Evolutionary conservation across 2,888 invertebrate species (phyloP), one percentile per base, ranked within the genome.

Genomic region (Orgyia antiqua): DNA sequence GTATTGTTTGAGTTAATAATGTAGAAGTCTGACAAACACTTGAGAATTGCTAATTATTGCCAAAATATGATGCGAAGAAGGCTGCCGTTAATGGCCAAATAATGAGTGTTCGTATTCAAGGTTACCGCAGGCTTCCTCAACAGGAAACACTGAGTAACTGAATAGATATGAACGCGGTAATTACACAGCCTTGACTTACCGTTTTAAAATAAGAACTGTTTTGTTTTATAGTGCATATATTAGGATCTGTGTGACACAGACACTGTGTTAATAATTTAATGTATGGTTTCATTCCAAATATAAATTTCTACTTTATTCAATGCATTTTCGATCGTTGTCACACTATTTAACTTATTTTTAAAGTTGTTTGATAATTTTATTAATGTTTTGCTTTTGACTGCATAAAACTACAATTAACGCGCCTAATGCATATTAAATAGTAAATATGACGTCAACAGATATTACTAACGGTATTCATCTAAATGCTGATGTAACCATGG

Each of bases 101-200:
- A 80, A 80, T 75, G 78, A 82, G 66, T 68, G 71, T 70, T 71
- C 68, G 61, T 51, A 58, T 60, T 63, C 82, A 84, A 84, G 84
- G 84, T 71, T 72, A 36, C 45, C 51, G 49, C 65, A 59, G 59
- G 61, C 68, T 68, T 79, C 58, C 73, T 75, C 70, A 58, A 51
- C 82, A 84, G 84, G 83, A 86, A 84, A 77, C 76, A 53, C 58
- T 61, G 60, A 66, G 64, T 67, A 70, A 71, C 76, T 60, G 75
- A 79, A 77, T 79, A 79, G 80, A 80, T 84, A 80, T 71, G 70
- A 71, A 69, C 74, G 68, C 70, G 71, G 74, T 73, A 80, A 84
- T 83, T 79, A 74, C 58, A 56, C 48, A 67, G 55, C 84, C 84
- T 83, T 82, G 82, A 79, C 74, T 82, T 78, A 82, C 82, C 77